Base-by-base conservation (phyloP, 2,888 invertebrate genomes). In the Sarcophaga variegata region DNA sequence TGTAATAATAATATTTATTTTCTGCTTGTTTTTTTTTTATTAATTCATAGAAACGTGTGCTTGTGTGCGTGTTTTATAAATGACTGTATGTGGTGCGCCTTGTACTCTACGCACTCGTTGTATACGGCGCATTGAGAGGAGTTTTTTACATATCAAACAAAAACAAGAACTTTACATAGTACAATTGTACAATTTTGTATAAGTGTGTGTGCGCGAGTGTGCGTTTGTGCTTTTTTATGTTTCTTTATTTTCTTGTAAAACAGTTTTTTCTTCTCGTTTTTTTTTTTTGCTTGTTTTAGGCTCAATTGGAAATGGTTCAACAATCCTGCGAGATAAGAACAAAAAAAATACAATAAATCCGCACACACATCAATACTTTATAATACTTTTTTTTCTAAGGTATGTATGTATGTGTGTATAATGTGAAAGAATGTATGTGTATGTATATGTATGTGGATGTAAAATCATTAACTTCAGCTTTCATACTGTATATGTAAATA, bases 111-210 rank as follows among this genome's bases (percentile, higher is more conserved):
- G 84, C 87, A 87, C 81, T 17, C 54, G 17, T 87, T 79, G 12
- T 75, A 12, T 59, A 37, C 81, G 66, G 84, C 87, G 84, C 87
- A 87, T 67, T n/a, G 84, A 87, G 87, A 87, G 87, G 79, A 84
- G 87, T 82, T 82, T 14, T 14, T 80, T 70, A 71, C 27, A 45
- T n/a, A n/a, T 11, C 22, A 76, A 82, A 54, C 22, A 63, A 76
- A 64, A 66, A 54, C 54, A 54, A 54, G 4, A 62, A 75, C 25
- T 74, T 81, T 74, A 20, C 37, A 37, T 10, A 37, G 37, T 37
- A 37, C 37, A 37, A 17, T 54, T 54, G 14, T 54, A 54, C 12
- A 17, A 14, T 54, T 12, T 49, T 54, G 14, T 14, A 12, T 1
- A 4, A 1, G 12, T 49, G 49, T 49, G 4, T 74, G 60, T 75